phyloP scores from a whole-genome alignment of 2,113 vertebrate genomes.

The Phalacrocorax aristotelis region DNA sequence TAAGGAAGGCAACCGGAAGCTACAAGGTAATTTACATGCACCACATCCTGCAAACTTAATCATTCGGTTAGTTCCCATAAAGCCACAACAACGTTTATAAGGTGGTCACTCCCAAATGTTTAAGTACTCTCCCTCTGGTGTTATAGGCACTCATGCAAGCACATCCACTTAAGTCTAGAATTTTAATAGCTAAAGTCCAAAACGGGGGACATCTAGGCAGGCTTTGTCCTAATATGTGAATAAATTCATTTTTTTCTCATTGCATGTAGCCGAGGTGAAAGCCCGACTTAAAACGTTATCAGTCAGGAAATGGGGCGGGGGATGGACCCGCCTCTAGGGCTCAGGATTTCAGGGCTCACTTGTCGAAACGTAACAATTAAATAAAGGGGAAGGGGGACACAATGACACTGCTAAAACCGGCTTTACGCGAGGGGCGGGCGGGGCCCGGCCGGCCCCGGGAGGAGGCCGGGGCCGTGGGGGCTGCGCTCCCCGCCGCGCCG shows the following conservation, averaged over 20 bases:
- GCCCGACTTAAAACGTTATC: neutral
- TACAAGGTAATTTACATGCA: neutral
- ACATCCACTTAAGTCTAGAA: neutral
- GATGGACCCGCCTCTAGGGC: neutral
- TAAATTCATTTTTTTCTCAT: neutral
- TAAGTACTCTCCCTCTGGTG: neutral
- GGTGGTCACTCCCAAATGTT: neutral
- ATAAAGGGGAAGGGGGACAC: rapidly evolving
- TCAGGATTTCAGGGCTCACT: neutral
- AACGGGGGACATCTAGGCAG: rapidly evolving
- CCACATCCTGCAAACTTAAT: neutral
- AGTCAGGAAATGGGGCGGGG: rapidly evolving
- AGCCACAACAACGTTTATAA: neutral
- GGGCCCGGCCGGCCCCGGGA: neutral
- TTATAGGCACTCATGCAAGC: neutral
- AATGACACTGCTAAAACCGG: too few relatives aligned
- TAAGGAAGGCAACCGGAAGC: neutral
- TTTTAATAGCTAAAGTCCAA: neutral
- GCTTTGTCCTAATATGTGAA: neutral
- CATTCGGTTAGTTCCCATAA: neutral
- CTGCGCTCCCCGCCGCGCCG: neutral
- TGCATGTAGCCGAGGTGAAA: neutral
- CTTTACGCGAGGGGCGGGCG: neutral
- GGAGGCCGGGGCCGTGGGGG: neutral
- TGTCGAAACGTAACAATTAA: neutral